These are phyloP conservation scores for Gibbula magus DNA, from an alignment of 2,888 invertebrate genomes.

Conservation along the genomic window DNA sequence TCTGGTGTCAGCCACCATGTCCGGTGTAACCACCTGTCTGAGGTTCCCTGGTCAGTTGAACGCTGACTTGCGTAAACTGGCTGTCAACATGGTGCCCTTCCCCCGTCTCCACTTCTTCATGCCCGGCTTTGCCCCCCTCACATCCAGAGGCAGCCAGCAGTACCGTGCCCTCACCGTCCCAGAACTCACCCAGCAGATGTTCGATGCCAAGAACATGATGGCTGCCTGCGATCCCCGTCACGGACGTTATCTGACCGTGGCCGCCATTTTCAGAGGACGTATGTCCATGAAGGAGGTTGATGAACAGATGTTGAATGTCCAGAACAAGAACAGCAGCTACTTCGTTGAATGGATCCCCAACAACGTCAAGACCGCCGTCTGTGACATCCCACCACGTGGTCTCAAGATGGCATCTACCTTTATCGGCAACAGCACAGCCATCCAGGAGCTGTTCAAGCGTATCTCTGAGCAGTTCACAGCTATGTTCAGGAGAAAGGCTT, in stretches of 20 bases:
- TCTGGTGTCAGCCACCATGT: not conserved
- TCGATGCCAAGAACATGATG: slow-evolving; percentile 11
- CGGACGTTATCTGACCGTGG: slow-evolving; percentile 31
- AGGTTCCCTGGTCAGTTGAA: slow-evolving; percentile 4
- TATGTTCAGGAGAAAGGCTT: slow-evolving; percentile 88
- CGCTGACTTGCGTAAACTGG: not conserved
- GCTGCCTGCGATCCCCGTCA: slow-evolving; percentile 7
- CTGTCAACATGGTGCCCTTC: slow-evolving; percentile 11
- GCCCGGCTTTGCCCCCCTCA: slow-evolving; percentile 57
- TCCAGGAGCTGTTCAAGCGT: slow-evolving; percentile 59
- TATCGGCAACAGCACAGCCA: slow-evolving; percentile 45
- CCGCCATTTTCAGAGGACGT: slow-evolving; percentile 71
- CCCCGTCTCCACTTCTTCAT: slow-evolving; percentile 33
- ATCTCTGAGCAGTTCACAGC: slow-evolving; percentile 80
- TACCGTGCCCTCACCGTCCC: slow-evolving; percentile 6
- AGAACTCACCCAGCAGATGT: slow-evolving; percentile 1
- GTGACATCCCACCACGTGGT: slow-evolving; percentile 13
- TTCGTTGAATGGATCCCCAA: slow-evolving; percentile 7
- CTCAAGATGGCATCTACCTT: slow-evolving; percentile 89
- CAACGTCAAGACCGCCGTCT: slow-evolving; percentile 2
- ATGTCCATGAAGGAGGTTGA: slow-evolving; percentile 69
- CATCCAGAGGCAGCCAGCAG: slow-evolving; percentile 1
- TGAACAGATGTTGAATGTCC: slow-evolving; percentile 86
- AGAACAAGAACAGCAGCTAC: slow-evolving; percentile 58
- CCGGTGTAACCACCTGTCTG: not conserved